Conservation (phyloP, 2,113 vertebrate species). For the Takifugu flavidus region DNA sequence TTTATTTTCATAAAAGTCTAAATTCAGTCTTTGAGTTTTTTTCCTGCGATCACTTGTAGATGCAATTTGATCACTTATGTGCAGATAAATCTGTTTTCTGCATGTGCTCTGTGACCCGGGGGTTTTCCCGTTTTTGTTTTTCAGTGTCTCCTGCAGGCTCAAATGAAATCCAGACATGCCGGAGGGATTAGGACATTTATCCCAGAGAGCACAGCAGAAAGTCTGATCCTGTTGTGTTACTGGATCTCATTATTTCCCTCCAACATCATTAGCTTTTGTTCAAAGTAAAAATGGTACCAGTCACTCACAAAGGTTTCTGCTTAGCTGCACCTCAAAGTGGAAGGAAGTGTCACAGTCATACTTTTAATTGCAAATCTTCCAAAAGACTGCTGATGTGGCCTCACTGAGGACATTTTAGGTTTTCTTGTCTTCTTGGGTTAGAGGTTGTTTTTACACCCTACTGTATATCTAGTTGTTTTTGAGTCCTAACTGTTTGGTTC, state of each 20-base stretch:
- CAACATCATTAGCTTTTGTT: slow-evolving; percentile 10
- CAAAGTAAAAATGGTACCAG: slow-evolving; percentile 7
- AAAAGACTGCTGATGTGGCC: background rate
- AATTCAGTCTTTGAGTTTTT: too few relatives aligned
- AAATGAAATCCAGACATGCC: slow-evolving; percentile 13
- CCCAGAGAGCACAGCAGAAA: slow-evolving; percentile 4
- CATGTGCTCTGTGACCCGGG: background rate
- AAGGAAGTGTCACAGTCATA: background rate
- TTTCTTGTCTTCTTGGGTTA: background rate
- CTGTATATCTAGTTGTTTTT: too few relatives aligned
- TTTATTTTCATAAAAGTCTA: too few relatives aligned
- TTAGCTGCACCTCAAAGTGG: background rate
- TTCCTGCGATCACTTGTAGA: too few relatives aligned
- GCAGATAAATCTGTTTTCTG: background rate
- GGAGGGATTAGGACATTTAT: slow-evolving; percentile 10
- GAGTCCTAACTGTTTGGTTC: too few relatives aligned
- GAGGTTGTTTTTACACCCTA: too few relatives aligned
- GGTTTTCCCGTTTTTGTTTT: slow-evolving; percentile 9
- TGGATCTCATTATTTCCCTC: slow-evolving; percentile 39
- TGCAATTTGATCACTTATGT: background rate
- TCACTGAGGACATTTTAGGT: background rate
- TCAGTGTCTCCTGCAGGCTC: background rate
- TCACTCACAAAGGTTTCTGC: background rate
- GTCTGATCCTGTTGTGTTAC: slow-evolving; percentile 10
- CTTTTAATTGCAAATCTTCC: background rate